Evolutionary conservation across 2,113 vertebrate species (phyloP), one percentile per base, ranked within the genome.

Genomic region (Peromyscus californicus): DNA sequence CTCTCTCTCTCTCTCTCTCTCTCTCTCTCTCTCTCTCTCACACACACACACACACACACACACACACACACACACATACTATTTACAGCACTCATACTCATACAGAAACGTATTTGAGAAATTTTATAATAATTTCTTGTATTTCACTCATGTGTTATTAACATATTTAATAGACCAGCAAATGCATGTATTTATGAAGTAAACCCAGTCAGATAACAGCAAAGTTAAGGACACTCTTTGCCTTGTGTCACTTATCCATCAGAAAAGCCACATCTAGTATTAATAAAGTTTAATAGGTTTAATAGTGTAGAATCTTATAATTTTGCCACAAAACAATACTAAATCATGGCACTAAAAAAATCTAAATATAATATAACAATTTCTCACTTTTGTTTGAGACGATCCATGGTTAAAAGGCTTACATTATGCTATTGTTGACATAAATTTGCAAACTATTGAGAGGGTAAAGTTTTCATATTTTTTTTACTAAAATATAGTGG

Each of bases 261-360:
- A 76, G 1, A 82, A 59, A 3, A 94, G n/a, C 1, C 2, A 1
- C 84, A 36, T 59, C 7, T 33, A 0, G 5, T 87, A 67, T 91
- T 74, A 72, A 70, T 59, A 39, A 80, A 13, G 82, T 75, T 87
- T 87, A 33, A 93, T 10, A 78, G 76, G 88, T 78, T 36, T 69
- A 87, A 74, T 72, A 63, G 19, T 70, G 31, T 7, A 70, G 15
- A 70, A 36, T 5, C 33, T 79, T 48, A 31, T 5, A 89, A 93
- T 79, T 65, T 10, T 67, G 2, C 3, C 67, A 45, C 24, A 90
- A 90, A 86, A 33, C 1, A 11, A 16, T 69, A 1, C 42, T 90
- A 51, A 93, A 67, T 29, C 7, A 90, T 72, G 39, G 70, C 70
- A 4, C 7, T 67, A 48, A 84, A 91, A 91, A 69, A 70, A 33